Evolutionary conservation across 2,113 vertebrate species (phyloP).

Genomic region (Diadophis punctatus): DNA sequence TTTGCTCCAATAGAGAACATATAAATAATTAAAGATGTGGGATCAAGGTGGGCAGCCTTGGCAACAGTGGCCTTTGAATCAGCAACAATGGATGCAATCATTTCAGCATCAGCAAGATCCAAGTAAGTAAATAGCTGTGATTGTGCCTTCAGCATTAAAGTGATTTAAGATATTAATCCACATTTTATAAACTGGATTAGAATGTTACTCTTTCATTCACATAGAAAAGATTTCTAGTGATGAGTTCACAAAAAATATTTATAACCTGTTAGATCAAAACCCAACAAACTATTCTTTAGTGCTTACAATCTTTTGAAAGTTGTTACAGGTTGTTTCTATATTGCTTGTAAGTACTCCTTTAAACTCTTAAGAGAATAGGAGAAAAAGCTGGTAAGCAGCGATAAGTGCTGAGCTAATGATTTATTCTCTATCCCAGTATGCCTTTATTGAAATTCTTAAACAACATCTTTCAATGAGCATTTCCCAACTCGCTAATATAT

Average conservation of each 20-base stretch:
- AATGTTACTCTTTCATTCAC: background rate
- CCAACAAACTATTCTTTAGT: background rate
- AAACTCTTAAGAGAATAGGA: background rate
- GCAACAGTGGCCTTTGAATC: slow-evolving; percentile 98
- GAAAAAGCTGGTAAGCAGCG: background rate
- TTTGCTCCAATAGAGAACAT: slow-evolving; percentile 67
- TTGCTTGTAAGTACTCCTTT: background rate
- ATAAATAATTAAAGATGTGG: slow-evolving; percentile 85
- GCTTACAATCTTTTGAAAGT: background rate
- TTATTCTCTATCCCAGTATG: background rate
- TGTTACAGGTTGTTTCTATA: background rate
- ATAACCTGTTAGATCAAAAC: background rate
- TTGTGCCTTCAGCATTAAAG: slow-evolving; percentile 23
- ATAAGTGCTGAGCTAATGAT: background rate
- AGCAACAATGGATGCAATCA: slow-evolving; percentile 99
- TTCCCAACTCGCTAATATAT: background rate
- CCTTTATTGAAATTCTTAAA: background rate
- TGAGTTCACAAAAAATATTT: background rate
- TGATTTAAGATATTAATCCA: slow-evolving; percentile 15
- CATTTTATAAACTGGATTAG: slow-evolving; percentile 21
- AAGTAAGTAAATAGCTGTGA: slow-evolving; percentile 72
- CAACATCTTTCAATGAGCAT: background rate
- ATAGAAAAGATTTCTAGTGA: background rate
- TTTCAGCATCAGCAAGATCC: slow-evolving; percentile 98
- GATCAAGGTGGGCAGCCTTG: slow-evolving; percentile 99